phyloP scores from a whole-genome alignment of 2,797 vertebrate genomes.

The Toxotes lorentzi region DNA sequence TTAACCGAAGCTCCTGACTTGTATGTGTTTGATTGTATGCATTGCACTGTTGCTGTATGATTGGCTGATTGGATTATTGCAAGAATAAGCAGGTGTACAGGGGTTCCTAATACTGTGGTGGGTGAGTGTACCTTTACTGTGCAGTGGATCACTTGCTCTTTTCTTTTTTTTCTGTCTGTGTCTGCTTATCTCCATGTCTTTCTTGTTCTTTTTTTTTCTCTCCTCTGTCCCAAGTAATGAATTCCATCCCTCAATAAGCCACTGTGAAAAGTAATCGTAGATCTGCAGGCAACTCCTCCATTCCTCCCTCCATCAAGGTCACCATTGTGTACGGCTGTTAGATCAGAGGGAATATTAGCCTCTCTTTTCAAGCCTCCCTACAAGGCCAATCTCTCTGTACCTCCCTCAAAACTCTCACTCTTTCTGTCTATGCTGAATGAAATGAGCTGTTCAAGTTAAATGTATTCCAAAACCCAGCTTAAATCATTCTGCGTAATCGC shows the following conservation, averaged over 20 bases:
- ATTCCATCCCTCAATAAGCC: slow-evolving; percentile 59
- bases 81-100: background rate
- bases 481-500: slow-evolving; percentile 36
- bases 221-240: slow-evolving; percentile 55
- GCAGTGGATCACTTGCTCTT: slow-evolving; percentile 23
- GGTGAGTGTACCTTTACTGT: slow-evolving; percentile 16
- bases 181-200: slow-evolving; percentile 19
- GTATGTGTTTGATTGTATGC: background rate
- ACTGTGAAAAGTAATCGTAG: slow-evolving; percentile 63
- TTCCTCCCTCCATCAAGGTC: slow-evolving; percentile 71
- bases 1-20: background rate
- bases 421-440: slow-evolving; percentile 13
- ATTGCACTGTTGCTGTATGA: background rate
- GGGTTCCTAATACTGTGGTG: background rate
- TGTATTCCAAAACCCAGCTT: slow-evolving; percentile 29
- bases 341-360: slow-evolving; percentile 67
- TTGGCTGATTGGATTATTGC: background rate
- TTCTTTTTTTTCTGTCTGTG: slow-evolving; percentile 6
- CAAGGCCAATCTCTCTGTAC: slow-evolving; percentile 33
- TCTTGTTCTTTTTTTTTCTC: slow-evolving; percentile 19
- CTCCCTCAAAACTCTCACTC: slow-evolving; percentile 16
- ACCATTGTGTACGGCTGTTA: slow-evolving; percentile 67
- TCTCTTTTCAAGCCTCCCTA: slow-evolving; percentile 45
- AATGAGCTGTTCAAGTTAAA: slow-evolving; percentile 43
- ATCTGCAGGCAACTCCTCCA: slow-evolving; percentile 55